Conservation (phyloP, 2,113 vertebrate species). For the Lipotes vexillifer region DNA sequence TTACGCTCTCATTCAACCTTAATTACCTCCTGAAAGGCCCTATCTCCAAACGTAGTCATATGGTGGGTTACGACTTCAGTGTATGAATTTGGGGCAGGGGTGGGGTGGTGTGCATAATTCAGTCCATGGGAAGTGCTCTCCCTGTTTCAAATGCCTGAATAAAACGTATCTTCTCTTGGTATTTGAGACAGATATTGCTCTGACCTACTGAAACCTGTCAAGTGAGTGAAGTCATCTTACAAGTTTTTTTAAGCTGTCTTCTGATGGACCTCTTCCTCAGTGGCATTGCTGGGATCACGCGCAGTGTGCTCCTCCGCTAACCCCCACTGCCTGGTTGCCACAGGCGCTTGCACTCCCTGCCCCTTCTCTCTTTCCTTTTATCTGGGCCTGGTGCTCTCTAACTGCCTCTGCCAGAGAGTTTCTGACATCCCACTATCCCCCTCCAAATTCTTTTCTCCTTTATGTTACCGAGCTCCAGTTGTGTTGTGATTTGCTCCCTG, state of each 20-base stretch:
- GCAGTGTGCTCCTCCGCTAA: accelerated
- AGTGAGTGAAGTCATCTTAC: background rate
- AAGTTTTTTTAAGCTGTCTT: background rate
- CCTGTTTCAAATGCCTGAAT: background rate
- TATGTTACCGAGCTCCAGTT: background rate
- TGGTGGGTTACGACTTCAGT: background rate
- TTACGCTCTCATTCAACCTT: background rate
- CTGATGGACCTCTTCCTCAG: background rate
- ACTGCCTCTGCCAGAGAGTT: background rate
- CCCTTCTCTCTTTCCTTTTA: background rate
- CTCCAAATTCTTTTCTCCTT: background rate
- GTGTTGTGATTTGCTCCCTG: background rate
- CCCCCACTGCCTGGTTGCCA: background rate
- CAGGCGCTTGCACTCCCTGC: accelerated
- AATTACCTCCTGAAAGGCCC: background rate
- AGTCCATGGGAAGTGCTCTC: background rate
- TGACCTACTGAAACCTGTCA: background rate
- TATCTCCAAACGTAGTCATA: background rate
- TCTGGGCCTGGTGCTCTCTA: background rate
- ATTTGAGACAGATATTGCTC: background rate
- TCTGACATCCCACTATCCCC: background rate
- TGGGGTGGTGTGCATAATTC: background rate
- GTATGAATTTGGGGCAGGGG: background rate
- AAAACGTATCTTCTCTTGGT: background rate
- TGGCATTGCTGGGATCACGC: background rate